Evolutionary conservation across 2,797 vertebrate species (phyloP), one percentile per base, ranked within the genome.

Genomic region (Protonibea diacanthus): DNA sequence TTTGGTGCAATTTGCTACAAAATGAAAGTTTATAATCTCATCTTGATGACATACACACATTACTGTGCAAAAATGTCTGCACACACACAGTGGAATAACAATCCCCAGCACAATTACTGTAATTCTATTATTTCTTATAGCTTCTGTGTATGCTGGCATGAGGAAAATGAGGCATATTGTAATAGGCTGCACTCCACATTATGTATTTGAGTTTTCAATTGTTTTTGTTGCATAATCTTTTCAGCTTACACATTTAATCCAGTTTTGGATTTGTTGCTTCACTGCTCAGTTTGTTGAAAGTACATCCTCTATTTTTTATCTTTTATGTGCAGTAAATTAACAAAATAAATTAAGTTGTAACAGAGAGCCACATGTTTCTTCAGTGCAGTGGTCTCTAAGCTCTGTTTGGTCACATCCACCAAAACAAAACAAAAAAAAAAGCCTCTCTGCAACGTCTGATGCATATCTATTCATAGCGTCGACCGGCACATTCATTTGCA

Each of bases 401-500:
- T 23, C 29, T 27, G 14, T 71, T 56, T 55, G 62, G 57, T 63
- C 70, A 62, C 60, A 59, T 85, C 74, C 47, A 6, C 25, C 66
- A 49, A 67, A 69, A 74, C 13, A 45, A 21, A 58, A 17, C 12
- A 18, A 76, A 51, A 74, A 76, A 51, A 74, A 72, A 72, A 18
- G 33, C 49, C 62, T 56, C 33, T 7, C 62, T 52, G 64, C 38
- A 49, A 71, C 27, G 38, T 51, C 56, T 78, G 68, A 77, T 73
- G 47, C 66, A 60, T 44, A 74, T 80, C 52, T 81, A 55, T 74
- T 80, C 49, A 66, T 59, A 59, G 42, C 23, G 48, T 45, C 18
- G 20, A 59, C 14, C 7, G 56, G 55, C 21, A 42, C 25, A 15
- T n/a, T 62, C 52, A 84, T 87, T 83, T 84, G 76, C 85, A 90